phyloP scores from a whole-genome alignment of 2,888 invertebrate genomes.

The Clostera curtula region DNA sequence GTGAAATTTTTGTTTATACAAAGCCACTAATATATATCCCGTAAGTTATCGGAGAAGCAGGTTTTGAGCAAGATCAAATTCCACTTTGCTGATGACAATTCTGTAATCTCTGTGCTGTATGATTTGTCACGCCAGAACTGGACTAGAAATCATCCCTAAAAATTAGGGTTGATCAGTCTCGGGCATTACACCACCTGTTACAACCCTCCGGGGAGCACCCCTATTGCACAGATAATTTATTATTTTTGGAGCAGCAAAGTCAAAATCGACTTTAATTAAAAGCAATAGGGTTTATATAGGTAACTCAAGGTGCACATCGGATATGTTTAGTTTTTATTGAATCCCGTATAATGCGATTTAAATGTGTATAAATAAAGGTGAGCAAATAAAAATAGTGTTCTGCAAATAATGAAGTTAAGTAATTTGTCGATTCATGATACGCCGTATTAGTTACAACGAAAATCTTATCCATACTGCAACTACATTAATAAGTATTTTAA shows the following conservation, averaged over 20 bases:
- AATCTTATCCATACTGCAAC: too few species aligned
- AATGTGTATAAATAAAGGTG: constrained; percentile 33
- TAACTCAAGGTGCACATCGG: background rate
- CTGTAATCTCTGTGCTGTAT: constrained; percentile 14
- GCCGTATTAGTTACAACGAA: background rate
- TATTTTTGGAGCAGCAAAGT: constrained; percentile 13
- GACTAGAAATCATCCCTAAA: constrained; percentile 38
- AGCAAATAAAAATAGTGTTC: constrained; percentile 20
- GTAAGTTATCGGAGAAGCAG: too few species aligned
- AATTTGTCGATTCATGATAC: constrained; percentile 4
- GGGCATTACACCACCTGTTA: constrained; percentile 47
- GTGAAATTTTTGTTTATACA: too few species aligned
- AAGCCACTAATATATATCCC: too few species aligned
- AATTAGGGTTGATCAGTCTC: constrained; percentile 45
- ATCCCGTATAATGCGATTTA: constrained; percentile 41
- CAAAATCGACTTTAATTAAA: constrained; percentile 4
- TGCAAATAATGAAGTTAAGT: constrained; percentile 18
- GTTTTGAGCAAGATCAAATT: too few species aligned
- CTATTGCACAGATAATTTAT: constrained; percentile 32
- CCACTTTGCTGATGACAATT: too few species aligned
- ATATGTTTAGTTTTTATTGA: constrained; percentile 17
- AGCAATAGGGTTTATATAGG: constrained; percentile 1
- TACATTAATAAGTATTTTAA: too few species aligned
- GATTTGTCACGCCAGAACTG: constrained; percentile 19
- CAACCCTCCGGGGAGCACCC: constrained; percentile 26